Evolutionary conservation across 2,797 vertebrate genomes (phyloP).

Genomic region (Hydrocynus forskahlii): DNA sequence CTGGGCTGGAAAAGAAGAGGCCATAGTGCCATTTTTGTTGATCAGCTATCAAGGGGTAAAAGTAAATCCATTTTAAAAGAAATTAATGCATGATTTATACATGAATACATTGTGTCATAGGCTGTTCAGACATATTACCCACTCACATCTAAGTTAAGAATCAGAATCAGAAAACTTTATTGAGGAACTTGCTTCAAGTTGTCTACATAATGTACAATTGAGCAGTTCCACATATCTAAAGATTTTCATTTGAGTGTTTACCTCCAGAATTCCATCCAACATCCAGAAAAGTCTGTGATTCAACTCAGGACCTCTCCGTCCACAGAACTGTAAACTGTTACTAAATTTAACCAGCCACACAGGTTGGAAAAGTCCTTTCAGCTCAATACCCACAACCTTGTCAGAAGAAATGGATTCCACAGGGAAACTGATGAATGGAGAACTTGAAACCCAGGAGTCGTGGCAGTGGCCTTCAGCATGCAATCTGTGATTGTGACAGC

Average conservation of each 20-base stretch:
- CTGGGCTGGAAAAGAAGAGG: not conserved
- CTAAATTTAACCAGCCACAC: conserved; percentile 56
- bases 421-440: conserved; percentile 56
- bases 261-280: not conserved
- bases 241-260: not conserved
- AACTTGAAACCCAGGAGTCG: conserved; percentile 48
- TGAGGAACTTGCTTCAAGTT: no score
- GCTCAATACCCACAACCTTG: conserved; percentile 55
- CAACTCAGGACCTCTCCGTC: conserved; percentile 36
- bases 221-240: not conserved
- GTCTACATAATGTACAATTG: not conserved
- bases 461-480: conserved; percentile 12
- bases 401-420: conserved; percentile 65
- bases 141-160: no score
- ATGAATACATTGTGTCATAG: no score
- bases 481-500: conserved; percentile 13
- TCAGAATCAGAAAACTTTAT: no score
- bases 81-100: no score
- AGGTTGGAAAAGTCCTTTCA: conserved; percentile 53
- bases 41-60: no score
- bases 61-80: no score
- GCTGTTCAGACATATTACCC: no score
- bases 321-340: conserved; percentile 51
- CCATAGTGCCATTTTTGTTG: no score
- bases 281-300: conserved; percentile 10